These are phyloP conservation scores for Datnioides undecimradiatus DNA, from an alignment of 2,113 vertebrate genomes.

Conservation along the genomic window DNA sequence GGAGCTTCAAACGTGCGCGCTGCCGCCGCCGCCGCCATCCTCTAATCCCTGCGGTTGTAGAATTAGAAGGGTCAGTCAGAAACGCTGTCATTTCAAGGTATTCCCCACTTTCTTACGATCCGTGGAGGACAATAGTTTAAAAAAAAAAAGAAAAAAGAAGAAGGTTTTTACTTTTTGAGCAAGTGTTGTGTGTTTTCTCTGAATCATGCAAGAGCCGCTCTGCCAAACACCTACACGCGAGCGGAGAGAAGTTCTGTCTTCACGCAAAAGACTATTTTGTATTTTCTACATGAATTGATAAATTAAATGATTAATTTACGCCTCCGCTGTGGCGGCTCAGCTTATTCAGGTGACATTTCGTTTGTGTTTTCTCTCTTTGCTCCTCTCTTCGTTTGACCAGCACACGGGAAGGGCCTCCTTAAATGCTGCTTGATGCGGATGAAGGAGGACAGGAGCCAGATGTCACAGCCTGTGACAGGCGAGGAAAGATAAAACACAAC, in stretches of 20 bases:
- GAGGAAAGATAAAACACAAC: constrained; percentile 58
- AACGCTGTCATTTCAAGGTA: constrained; percentile 42
- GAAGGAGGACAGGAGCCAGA: constrained; percentile 58
- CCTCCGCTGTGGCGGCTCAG: constrained; percentile 46
- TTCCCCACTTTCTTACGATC: constrained; percentile 45
- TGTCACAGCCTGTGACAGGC: constrained; percentile 60
- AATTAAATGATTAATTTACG: constrained; percentile 76
- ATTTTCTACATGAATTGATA: constrained; percentile 68
- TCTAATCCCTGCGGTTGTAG: constrained; percentile 16
- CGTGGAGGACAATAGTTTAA: constrained; percentile 56
- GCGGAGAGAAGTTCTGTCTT: constrained; percentile 65
- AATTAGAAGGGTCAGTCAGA: constrained; percentile 30
- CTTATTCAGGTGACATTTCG: constrained; percentile 59
- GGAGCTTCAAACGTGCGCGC: constrained; percentile 7
- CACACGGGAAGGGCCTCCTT: constrained; percentile 24
- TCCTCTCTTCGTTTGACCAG: constrained; percentile 27
- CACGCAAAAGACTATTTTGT: constrained; percentile 65
- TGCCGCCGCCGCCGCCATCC: constrained; percentile 18
- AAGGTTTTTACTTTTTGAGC: constrained; percentile 58
- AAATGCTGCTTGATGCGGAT: constrained; percentile 52
- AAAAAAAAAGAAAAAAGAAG: constrained; percentile 23
- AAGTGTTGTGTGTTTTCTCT: constrained; percentile 76
- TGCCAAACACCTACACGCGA: constrained; percentile 79
- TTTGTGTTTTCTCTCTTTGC: constrained; percentile 15
- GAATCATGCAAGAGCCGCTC: constrained; percentile 72